Evolutionary conservation across 2,888 invertebrate species (phyloP).

Genomic region (Dryomyza anilis): DNA sequence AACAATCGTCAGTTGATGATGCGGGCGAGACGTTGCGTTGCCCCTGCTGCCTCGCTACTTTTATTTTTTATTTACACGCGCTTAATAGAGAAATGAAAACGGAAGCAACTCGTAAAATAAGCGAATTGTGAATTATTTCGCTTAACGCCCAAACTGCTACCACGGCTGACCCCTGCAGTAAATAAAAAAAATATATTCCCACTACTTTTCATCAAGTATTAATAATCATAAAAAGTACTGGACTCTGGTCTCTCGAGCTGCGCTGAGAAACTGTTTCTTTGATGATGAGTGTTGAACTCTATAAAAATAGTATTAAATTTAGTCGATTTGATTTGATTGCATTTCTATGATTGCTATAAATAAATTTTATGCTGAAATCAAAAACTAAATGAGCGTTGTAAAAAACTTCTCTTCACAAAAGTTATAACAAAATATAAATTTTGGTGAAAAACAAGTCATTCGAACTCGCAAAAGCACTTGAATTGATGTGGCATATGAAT

Average conservation of each 20-base stretch:
- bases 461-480: too few relatives aligned
- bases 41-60: not conserved
- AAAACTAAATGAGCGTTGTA: not conserved
- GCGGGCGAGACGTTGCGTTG: conserved; percentile 26
- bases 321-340: conserved; percentile 16
- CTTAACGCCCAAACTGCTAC: conserved; percentile 27
- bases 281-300: conserved; percentile 22
- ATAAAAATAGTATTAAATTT: conserved; percentile 14
- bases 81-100: conserved; percentile 42
- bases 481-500: too few relatives aligned
- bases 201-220: conserved; percentile 8
- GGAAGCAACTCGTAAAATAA: conserved; percentile 59
- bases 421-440: too few relatives aligned
- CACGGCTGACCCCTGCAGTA: not conserved
- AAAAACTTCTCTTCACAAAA: not conserved
- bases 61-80: conserved; percentile 2
- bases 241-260: too few relatives aligned
- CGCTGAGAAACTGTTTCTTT: too few relatives aligned
- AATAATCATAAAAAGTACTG: conserved; percentile 5
- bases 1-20: conserved; percentile 34
- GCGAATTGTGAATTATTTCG: conserved; percentile 59
- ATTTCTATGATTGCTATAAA: conserved; percentile 10
- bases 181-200: not conserved
- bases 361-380: conserved; percentile 16
- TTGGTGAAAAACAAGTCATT: too few relatives aligned